Base-by-base conservation (phyloP, 2,113 vertebrate genomes). In the Caretta caretta region DNA sequence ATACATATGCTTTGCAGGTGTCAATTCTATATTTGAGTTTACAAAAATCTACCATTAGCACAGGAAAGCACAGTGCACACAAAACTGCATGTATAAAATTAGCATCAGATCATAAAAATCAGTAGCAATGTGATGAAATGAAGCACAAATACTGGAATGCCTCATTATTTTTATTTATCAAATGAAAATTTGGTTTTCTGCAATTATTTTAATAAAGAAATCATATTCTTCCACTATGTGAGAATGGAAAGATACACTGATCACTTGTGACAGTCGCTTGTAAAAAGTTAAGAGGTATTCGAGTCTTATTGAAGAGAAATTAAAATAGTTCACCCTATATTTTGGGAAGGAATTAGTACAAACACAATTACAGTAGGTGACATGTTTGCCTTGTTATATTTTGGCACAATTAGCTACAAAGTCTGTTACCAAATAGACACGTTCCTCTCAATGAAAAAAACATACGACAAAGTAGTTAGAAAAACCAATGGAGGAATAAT, bases 361-460 rank as follows among this genome's bases (percentile, higher is more conserved):
- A 83, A 59, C 42, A 57, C 16, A 57, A 56, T 59, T 57, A 54
- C 25, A 83, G 12, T 46, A 46, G 27, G 38, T 83, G 25, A 46
- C 14, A 46, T 57, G 24, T 42, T 83, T 83, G 42, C 16, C 25
- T 59, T 48, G 75, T 48, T 83, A 46, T 31, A 8, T 29, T 46
- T 83, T 25, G 38, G 38, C 38, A 31, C 42, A 83, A 83, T 29
- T 46, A 27, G 83, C 59, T 20, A 79, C 8, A 83, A 48, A 42
- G 10, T 84, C 54, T 25, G 1, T 25, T 69, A 38, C 11, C 88
- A 51, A 93, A n/a, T n/a, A 72, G 19, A 69, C 35, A 84, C 42
- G 83, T 76, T 80, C 29, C 72, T 96, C 14, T 72, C 25, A 62
- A 48, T 54, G 25, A 72, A 93, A 53, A 53, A 96, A 93, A 84